phyloP scores from a whole-genome alignment of 2,113 vertebrate genomes.

The Pungitius pungitius region DNA sequence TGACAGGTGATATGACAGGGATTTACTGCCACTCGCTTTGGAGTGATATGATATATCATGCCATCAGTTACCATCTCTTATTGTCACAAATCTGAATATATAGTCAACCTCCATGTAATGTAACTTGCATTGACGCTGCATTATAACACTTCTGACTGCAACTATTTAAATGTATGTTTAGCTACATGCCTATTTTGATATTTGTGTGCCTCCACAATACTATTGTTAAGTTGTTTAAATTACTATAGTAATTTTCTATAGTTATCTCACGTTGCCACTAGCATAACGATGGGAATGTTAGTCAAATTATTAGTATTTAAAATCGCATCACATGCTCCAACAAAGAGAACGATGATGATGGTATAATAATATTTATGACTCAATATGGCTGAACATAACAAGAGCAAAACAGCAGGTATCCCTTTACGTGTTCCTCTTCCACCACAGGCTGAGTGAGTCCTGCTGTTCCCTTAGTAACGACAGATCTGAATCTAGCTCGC shows the following conservation, averaged over 20 bases:
- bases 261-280: not conserved
- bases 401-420: not conserved
- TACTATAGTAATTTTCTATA: not conserved
- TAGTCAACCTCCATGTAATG: not conserved
- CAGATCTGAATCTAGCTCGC: not conserved
- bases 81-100: not conserved
- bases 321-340: not conserved
- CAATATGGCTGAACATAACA: not conserved
- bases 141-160: not conserved
- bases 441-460: not conserved
- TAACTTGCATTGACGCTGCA: not conserved
- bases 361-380: not conserved
- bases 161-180: not conserved
- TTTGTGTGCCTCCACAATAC: not conserved
- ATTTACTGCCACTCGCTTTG: not conserved
- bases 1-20: not conserved
- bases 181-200: not conserved
- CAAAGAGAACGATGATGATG: not conserved
- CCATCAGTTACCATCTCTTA: not conserved
- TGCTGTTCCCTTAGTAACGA: not conserved
- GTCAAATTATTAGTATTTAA: not conserved
- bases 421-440: not conserved
- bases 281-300: not conserved
- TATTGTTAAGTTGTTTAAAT: not conserved
- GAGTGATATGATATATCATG: not conserved